Conservation (phyloP, 2,797 vertebrate species). For the Pitangus sulphuratus region DNA sequence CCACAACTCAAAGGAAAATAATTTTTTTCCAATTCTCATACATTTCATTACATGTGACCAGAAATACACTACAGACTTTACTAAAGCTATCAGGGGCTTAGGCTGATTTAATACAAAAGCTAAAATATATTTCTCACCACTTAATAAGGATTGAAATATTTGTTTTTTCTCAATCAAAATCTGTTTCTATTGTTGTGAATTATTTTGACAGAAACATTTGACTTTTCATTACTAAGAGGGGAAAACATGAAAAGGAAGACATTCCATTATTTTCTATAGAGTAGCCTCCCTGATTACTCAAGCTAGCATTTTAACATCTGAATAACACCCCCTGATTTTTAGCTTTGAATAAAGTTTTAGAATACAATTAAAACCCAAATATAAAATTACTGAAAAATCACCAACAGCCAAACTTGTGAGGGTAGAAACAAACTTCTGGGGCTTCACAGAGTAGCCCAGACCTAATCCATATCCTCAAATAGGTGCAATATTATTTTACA, state of each 20-base stretch:
- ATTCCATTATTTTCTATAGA: neutral
- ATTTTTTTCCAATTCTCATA: neutral
- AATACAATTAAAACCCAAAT: neutral
- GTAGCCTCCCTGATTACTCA: neutral
- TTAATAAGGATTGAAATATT: neutral
- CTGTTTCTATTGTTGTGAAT: neutral
- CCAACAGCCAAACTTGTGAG: neutral
- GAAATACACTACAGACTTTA: neutral
- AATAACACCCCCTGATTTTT: neutral
- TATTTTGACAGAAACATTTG: neutral
- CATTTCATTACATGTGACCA: neutral
- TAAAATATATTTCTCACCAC: neutral
- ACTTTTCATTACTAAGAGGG: neutral
- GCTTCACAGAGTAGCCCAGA: neutral
- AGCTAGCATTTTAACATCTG: neutral
- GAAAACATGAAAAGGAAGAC: neutral
- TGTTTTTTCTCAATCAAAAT: neutral
- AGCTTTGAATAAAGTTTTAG: neutral
- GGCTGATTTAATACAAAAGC: neutral
- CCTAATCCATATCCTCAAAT: neutral
- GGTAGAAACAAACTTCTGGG: neutral
- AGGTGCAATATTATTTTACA: neutral
- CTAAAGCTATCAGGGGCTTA: neutral
- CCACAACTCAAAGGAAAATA: neutral
- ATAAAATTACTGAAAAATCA: neutral